Conservation (phyloP, 1,140 invertebrate species). For the Danaus plexippus region DNA sequence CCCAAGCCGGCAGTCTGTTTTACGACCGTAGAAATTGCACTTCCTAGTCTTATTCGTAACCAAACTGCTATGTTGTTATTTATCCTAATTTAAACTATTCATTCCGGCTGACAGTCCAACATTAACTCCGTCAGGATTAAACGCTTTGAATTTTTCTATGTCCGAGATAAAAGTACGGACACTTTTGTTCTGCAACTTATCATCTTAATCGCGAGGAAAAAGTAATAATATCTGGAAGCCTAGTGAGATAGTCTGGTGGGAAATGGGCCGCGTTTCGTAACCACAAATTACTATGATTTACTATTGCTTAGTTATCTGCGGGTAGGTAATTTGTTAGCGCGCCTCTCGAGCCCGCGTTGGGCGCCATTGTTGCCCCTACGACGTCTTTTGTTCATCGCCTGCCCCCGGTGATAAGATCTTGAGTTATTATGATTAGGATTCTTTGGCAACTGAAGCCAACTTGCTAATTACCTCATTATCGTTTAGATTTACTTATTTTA, state of each 20-base stretch:
- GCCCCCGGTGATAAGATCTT: slow-evolving; percentile 62
- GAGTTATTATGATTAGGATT: slow-evolving; percentile 71
- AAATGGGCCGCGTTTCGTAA: slow-evolving; percentile 53
- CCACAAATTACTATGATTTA: slow-evolving; percentile 71
- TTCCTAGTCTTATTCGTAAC: slow-evolving; percentile 46
- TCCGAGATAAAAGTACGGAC: slow-evolving; percentile 16
- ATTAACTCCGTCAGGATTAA: slow-evolving; percentile 25
- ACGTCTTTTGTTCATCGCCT: slow-evolving; percentile 67
- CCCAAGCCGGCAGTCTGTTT: slow-evolving; percentile 40
- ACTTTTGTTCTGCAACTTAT: slow-evolving; percentile 27
- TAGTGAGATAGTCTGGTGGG: slow-evolving; percentile 43
- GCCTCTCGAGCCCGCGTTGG: slow-evolving; percentile 46
- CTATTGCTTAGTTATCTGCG: slow-evolving; percentile 71
- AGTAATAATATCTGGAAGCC: slow-evolving; percentile 39
- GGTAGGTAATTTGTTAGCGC: slow-evolving; percentile 67
- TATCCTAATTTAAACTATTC: slow-evolving; percentile 46
- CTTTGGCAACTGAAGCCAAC: slow-evolving; percentile 63
- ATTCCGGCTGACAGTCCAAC: slow-evolving; percentile 24
- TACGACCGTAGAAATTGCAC: slow-evolving; percentile 59
- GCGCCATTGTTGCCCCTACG: slow-evolving; percentile 60
- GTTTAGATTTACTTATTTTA: slow-evolving; percentile 46
- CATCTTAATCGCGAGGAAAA: slow-evolving; percentile 32
- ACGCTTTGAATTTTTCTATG: slow-evolving; percentile 18
- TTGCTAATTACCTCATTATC: slow-evolving; percentile 63
- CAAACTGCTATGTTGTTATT: slow-evolving; percentile 41